phyloP scores from a whole-genome alignment of 2,113 vertebrate species.

The Charina bottae region DNA sequence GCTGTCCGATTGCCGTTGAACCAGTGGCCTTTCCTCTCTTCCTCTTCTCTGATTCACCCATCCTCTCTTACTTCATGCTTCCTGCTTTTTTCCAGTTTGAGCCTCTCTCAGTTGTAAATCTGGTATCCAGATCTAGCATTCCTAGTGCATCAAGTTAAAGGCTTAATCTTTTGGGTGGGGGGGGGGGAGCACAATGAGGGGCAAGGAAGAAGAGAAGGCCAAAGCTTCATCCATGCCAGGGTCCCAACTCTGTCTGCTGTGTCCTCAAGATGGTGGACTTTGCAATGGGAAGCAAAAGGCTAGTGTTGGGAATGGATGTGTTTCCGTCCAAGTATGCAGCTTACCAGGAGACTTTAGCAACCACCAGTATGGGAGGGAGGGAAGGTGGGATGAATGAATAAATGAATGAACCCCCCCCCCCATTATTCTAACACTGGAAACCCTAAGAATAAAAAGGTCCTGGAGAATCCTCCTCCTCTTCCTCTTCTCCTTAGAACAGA shows the following conservation, averaged over 20 bases:
- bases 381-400: neutral
- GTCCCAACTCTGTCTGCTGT: too few relatives aligned
- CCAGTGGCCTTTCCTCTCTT: neutral
- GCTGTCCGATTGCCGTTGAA: neutral
- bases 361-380: neutral
- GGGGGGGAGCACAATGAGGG: slow-evolving; percentile 21
- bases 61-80: slow-evolving; percentile 33
- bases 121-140: slow-evolving; percentile 35
- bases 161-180: slow-evolving; percentile 18
- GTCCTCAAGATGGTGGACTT: neutral
- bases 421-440: neutral
- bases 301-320: neutral
- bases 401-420: too few relatives aligned
- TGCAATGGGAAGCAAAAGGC: neutral
- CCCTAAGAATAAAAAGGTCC: neutral
- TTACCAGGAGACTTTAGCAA: neutral
- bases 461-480: neutral
- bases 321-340: neutral
- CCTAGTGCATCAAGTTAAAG: slow-evolving; percentile 13
- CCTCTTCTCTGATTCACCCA: neutral
- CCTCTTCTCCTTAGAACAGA: neutral
- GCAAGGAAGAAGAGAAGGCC: neutral
- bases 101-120: slow-evolving; percentile 3
- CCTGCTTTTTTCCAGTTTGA: neutral
- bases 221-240: neutral